Percentiles rank a stretch among this genome's conserved stretches.
These are phyloP conservation scores for Antigone vipio DNA, from an alignment of 2,113 vertebrate genomes.

Conservation along the genomic window DNA sequence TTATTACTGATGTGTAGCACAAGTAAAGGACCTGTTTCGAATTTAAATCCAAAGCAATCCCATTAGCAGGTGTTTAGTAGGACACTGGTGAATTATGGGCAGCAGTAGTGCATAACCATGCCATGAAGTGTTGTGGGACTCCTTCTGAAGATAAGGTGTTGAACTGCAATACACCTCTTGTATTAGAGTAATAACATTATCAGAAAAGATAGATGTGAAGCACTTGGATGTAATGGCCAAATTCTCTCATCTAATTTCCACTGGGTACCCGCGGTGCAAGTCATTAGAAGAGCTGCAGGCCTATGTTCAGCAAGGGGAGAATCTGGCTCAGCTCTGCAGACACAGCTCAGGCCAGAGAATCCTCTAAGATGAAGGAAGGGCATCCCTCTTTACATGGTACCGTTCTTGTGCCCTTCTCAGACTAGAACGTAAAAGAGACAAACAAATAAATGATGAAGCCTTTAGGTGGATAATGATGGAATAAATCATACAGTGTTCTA, in stretches of 20 bases:
- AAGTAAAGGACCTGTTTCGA: neutral
- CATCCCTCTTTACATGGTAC: neutral
- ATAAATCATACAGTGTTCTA: slow-evolving; percentile 16
- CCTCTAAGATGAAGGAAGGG: neutral
- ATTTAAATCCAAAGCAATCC: neutral
- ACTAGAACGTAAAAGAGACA: neutral
- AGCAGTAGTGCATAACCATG: neutral
- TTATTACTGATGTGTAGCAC: neutral
- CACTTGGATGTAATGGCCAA: neutral
- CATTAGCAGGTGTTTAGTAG: neutral
- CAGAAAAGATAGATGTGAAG: neutral
- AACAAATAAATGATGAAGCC: neutral
- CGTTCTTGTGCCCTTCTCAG: neutral
- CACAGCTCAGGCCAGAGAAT: neutral
- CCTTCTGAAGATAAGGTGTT: neutral
- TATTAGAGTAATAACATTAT: neutral
- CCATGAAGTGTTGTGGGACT: neutral
- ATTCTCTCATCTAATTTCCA: neutral
- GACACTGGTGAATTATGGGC: neutral
- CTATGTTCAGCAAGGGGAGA: neutral
- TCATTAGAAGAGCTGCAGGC: neutral
- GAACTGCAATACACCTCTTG: neutral
- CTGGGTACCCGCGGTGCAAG: neutral
- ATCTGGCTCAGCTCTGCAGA: neutral
- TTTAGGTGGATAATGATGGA: neutral